Conservation (phyloP, 2,888 invertebrate genomes). For the Agrilus biguttatus region DNA sequence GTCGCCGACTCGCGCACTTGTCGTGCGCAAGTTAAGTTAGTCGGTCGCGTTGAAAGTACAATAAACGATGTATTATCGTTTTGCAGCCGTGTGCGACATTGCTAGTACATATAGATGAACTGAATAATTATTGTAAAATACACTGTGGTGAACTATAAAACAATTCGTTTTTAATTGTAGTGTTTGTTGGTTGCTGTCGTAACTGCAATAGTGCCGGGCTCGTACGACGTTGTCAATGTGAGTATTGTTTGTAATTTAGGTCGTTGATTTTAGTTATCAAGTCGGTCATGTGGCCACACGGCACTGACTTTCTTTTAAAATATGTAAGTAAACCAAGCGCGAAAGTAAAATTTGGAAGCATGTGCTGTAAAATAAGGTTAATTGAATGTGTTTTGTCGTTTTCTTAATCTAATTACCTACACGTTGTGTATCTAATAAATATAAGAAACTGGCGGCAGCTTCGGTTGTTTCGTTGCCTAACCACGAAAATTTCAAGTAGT, state of each 20-base stretch:
- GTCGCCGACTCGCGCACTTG: constrained; percentile 28
- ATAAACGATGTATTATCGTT: constrained; percentile 8
- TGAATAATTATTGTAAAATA: constrained; percentile 5
- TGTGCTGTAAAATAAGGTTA: no score
- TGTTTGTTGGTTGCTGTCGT: neutral
- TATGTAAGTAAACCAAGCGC: no score
- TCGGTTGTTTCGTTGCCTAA: no score
- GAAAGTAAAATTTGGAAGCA: no score
- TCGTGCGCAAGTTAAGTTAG: constrained; percentile 30
- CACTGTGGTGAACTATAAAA: no score
- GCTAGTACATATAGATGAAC: constrained; percentile 5
- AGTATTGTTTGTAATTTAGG: constrained; percentile 15
- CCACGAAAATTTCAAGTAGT: no score
- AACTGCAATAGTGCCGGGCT: constrained; percentile 7
- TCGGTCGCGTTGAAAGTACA: constrained; percentile 9
- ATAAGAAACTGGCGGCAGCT: no score
- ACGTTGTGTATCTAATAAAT: no score
- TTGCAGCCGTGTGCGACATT: constrained; percentile 8
- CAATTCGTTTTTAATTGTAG: no score
- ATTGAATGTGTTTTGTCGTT: no score
- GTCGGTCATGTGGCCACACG: constrained; percentile 19
- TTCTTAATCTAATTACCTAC: no score
- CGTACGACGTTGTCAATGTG: constrained; percentile 12
- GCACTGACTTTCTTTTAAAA: neutral
- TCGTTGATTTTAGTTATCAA: constrained; percentile 17